Evolutionary conservation across 2,888 invertebrate species (phyloP).

Genomic region (Leptopilina syphax): DNA sequence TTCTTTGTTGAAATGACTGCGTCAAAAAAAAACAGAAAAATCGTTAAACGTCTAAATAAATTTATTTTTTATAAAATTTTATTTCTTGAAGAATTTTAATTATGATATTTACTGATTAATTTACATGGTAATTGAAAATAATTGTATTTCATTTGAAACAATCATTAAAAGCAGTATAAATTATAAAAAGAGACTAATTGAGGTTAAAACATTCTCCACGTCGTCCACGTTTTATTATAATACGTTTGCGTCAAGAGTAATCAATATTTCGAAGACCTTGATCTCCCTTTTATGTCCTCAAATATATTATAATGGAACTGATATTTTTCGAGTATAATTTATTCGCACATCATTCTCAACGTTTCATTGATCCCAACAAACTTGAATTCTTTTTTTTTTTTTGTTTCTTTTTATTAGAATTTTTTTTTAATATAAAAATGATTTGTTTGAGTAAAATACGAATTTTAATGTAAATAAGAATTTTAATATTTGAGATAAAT

Average conservation of each 20-base stretch:
- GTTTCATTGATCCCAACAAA: too few species aligned
- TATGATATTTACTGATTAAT: not conserved
- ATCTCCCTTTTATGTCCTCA: slow-evolving; percentile 44
- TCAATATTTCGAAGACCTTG: slow-evolving; percentile 62
- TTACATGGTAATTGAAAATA: not conserved
- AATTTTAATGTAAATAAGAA: too few species aligned
- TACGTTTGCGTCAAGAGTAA: slow-evolving; percentile 56
- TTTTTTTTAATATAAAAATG: too few species aligned
- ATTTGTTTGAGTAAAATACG: too few species aligned
- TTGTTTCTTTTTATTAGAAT: too few species aligned
- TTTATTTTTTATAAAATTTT: not conserved
- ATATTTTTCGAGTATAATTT: not conserved
- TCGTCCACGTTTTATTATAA: slow-evolving; percentile 37
- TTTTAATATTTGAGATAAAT: too few species aligned
- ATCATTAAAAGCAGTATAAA: too few species aligned
- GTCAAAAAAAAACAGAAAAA: not conserved
- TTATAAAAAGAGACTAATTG: not conserved
- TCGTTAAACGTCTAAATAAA: slow-evolving; percentile 8
- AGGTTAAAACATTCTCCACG: slow-evolving; percentile 37
- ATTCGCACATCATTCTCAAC: not conserved
- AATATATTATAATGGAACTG: not conserved
- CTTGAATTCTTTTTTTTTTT: not conserved
- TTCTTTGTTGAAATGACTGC: not conserved
- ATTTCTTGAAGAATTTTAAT: not conserved
- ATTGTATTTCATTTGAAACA: not conserved